Evolutionary conservation across 2,797 vertebrate genomes (phyloP).

Genomic region (Lophius americanus): DNA sequence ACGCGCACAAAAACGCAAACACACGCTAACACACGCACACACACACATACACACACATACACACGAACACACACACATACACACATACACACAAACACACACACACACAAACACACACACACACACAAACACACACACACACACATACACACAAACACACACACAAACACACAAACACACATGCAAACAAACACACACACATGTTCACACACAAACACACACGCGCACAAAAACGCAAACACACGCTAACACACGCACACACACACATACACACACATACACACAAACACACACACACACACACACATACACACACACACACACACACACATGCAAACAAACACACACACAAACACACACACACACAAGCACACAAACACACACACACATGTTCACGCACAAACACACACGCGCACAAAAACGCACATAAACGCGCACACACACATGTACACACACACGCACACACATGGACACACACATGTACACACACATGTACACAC

Average conservation of each 20-base stretch:
- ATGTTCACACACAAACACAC: neutral
- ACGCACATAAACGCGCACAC: too few species aligned
- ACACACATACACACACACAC: too few species aligned
- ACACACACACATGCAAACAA: too few species aligned
- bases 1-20: too few species aligned
- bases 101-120: neutral
- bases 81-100: conserved; percentile 15
- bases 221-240: too few species aligned
- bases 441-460: too few species aligned
- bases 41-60: neutral
- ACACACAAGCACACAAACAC: conserved; percentile 16
- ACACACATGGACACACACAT: too few species aligned
- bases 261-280: conserved; percentile 14
- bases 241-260: conserved; percentile 15
- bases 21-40: neutral
- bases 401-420: too few species aligned
- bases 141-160: too few species aligned
- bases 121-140: too few species aligned
- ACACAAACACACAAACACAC: too few species aligned
- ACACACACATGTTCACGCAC: conserved; percentile 18
- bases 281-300: neutral
- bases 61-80: conserved; percentile 21
- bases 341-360: neutral
- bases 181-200: neutral
- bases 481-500: too few species aligned